phyloP scores from a whole-genome alignment of 2,113 vertebrate genomes.

The Lates calcarifer region DNA sequence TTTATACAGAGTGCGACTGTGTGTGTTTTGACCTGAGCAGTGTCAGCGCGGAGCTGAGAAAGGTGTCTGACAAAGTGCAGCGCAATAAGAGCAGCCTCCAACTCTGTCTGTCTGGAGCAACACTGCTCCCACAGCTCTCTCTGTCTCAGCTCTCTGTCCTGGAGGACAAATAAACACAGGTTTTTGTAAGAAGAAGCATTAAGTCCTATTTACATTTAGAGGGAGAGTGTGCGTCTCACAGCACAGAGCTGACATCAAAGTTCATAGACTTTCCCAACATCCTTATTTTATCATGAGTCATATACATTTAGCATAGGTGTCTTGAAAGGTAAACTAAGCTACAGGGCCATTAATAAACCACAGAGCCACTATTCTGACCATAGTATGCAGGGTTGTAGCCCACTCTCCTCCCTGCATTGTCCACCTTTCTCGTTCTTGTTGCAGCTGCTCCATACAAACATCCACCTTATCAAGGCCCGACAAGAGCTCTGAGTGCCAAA shows the following conservation, averaged over 20 bases:
- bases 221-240: neutral
- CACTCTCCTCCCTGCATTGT: conserved; percentile 56
- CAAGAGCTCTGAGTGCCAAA: conserved; percentile 79
- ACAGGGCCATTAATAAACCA: neutral
- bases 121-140: conserved; percentile 82
- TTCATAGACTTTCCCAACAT: neutral
- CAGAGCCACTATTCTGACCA: conserved; percentile 60
- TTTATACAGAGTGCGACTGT: neutral
- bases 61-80: conserved; percentile 83
- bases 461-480: conserved; percentile 83
- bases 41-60: conserved; percentile 79
- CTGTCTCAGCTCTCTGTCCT: conserved; percentile 79
- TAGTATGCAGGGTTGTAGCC: conserved; percentile 22
- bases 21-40: conserved; percentile 84
- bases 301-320: conserved; percentile 4
- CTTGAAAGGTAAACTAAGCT: neutral
- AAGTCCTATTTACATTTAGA: conserved; percentile 19
- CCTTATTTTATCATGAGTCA: neutral
- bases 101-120: conserved; percentile 74
- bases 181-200: neutral
- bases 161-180: conserved; percentile 35
- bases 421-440: conserved; percentile 75
- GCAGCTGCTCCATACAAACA: conserved; percentile 82
- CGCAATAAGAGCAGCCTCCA: conserved; percentile 81
- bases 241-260: neutral